phyloP scores from a whole-genome alignment of 2,888 invertebrate genomes.

The Drosophila seclusa region DNA sequence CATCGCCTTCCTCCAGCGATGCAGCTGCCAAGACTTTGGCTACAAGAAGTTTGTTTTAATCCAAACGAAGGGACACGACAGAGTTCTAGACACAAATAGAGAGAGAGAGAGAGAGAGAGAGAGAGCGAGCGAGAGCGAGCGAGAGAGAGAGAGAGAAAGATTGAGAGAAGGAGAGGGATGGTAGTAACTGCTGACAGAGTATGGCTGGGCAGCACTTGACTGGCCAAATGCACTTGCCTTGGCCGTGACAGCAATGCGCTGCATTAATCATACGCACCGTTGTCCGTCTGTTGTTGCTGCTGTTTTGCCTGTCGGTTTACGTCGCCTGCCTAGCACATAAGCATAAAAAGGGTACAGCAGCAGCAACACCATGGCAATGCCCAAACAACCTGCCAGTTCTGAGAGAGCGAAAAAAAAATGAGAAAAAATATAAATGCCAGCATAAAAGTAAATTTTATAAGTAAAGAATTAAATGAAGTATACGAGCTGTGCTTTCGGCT shows the following conservation, averaged over 20 bases:
- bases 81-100: neutral
- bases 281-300: slow-evolving; percentile 35
- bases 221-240: slow-evolving; percentile 49
- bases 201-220: slow-evolving; percentile 13
- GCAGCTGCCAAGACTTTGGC: slow-evolving; percentile 34
- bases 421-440: neutral
- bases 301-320: slow-evolving; percentile 15
- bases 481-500: slow-evolving; percentile 53
- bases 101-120: neutral
- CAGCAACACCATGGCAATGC: slow-evolving; percentile 11
- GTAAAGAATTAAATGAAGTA: slow-evolving; percentile 69
- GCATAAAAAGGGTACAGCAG: slow-evolving; percentile 27
- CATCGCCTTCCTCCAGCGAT: slow-evolving; percentile 2
- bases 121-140: neutral
- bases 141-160: neutral
- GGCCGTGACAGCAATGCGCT: slow-evolving; percentile 33
- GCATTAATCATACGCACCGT: slow-evolving; percentile 67
- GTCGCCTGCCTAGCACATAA: slow-evolving; percentile 24
- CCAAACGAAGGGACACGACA: neutral
- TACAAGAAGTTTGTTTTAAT: slow-evolving; percentile 40
- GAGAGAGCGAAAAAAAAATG: neutral
- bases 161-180: neutral
- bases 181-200: neutral
- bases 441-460: slow-evolving; percentile 55
- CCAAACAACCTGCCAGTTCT: slow-evolving; percentile 11